These are phyloP conservation scores for Cantharis flavilabris DNA, from an alignment of 2,888 invertebrate genomes.

Conservation along the genomic window DNA sequence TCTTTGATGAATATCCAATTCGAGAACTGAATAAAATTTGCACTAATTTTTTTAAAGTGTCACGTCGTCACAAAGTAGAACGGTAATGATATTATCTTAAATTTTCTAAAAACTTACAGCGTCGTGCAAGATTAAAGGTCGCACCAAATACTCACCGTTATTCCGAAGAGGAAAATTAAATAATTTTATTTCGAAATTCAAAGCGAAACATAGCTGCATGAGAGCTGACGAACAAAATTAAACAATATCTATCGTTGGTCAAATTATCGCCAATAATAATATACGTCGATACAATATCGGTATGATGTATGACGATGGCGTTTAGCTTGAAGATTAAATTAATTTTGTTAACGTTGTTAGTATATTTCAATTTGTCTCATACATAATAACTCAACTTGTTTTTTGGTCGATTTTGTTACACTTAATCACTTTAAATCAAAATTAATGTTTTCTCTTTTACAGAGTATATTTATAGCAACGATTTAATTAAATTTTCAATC, in stretches of 20 bases:
- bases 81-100: not conserved
- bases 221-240: too few relatives aligned
- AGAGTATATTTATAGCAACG: not conserved
- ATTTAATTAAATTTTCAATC: not conserved
- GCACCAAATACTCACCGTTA: constrained; percentile 5
- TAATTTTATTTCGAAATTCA: not conserved
- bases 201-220: not conserved
- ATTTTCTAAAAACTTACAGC: not conserved
- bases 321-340: not conserved
- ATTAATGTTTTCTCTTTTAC: not conserved
- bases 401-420: not conserved
- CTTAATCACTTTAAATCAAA: not conserved
- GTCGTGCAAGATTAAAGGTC: constrained; percentile 14
- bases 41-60: constrained; percentile 1
- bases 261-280: too few relatives aligned
- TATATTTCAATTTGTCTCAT: not conserved
- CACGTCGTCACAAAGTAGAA: not conserved
- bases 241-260: too few relatives aligned
- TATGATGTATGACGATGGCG: not conserved
- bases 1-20: constrained; percentile 21
- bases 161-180: not conserved
- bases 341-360: not conserved
- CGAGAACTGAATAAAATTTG: constrained; percentile 22
- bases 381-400: not conserved
- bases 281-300: not conserved